Evolutionary conservation across 2,797 vertebrate species (phyloP).

Genomic region (Streptopelia turtur): DNA sequence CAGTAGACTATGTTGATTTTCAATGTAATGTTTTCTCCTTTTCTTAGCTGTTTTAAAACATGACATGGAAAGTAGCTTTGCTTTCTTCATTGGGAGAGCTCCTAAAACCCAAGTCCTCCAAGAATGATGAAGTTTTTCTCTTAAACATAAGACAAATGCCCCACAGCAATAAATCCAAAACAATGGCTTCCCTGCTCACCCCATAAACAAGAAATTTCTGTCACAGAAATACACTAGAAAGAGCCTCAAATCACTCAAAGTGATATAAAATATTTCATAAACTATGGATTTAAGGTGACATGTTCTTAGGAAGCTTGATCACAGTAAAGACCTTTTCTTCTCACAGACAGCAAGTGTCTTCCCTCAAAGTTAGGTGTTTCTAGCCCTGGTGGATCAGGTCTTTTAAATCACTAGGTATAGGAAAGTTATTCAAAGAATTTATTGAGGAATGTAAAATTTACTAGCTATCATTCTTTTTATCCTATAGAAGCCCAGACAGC

Average conservation of each 20-base stretch:
- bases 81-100: neutral
- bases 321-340: neutral
- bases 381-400: neutral
- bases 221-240: neutral
- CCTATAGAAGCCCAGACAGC: neutral
- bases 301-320: neutral
- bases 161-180: neutral
- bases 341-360: neutral
- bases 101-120: neutral
- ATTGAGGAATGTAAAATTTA: neutral
- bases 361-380: neutral
- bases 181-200: neutral
- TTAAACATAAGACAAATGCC: neutral
- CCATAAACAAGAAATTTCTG: neutral
- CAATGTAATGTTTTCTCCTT: neutral
- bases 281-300: neutral
- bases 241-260: neutral
- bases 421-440: neutral
- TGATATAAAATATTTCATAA: neutral
- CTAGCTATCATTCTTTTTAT: neutral
- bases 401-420: neutral
- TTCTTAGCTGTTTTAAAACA: neutral
- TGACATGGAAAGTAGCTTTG: neutral
- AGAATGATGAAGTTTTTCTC: neutral
- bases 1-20: neutral